Base-by-base conservation (phyloP, 2,888 invertebrate genomes). In the Rotaria socialis region DNA sequence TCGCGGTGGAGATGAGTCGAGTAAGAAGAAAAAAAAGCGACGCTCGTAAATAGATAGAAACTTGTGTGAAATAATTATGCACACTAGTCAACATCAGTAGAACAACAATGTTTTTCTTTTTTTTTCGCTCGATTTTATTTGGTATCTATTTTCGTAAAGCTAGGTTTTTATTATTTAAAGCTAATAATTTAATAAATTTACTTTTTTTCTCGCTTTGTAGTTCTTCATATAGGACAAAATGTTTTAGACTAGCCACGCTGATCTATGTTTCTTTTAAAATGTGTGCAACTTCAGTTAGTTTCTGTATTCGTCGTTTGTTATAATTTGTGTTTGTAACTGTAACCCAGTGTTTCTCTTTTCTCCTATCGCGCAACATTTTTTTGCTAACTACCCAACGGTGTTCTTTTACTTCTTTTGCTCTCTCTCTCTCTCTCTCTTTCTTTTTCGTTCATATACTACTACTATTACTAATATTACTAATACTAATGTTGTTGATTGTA, bases 111-210 rank as follows among this genome's bases (percentile, higher is more conserved):
- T 27, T 19, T 16, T 5, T 67, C 67, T 35, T 67, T 67, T 67
- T 67, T 27, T 67, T 67, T 67, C 67, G 35, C 35, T 67, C 16
- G 35, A 14, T 67, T 67, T 67, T 67, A 67, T 67, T 19, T 67
- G 67, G 67, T 67, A 67, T 67, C 67, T 67, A 67, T 67, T 67
- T 67, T 67, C 67, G 67, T 67, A 67, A 67, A 67, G 35, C 35
- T 67, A 67, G 67, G 67, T 67, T 67, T 67, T 67, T 67, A 67
- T 67, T 27, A 67, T 67, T 67, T 67, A 35, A 67, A 67, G 67
- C 67, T 67, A 35, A 67, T 35, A 67, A 67, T 67, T 67, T 3
- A 67, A 35, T 67, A 19, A 35, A 27, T 67, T 67, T 35, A 14
- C 67, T 67, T 35, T 67, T 35, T 67, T 35, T 60, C 35, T 67